These are phyloP conservation scores for Drosophila cognata DNA, from an alignment of 2,888 invertebrate species.

Conservation along the genomic window DNA sequence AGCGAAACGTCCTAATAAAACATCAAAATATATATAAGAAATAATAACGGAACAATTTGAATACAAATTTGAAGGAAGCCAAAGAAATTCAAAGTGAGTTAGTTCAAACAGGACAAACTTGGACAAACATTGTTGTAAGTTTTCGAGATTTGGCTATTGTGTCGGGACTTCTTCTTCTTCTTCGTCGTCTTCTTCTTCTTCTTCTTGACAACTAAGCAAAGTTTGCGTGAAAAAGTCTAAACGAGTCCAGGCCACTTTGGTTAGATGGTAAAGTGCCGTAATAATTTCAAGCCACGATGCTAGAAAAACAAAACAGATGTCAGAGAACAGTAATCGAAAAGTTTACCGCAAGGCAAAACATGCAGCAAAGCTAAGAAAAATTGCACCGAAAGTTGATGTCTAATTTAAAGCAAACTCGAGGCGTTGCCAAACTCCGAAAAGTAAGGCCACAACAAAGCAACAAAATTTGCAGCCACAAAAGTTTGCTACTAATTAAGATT, in stretches of 20 bases:
- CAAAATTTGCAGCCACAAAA: conserved; percentile 71
- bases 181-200: too few species aligned
- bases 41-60: neutral
- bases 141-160: neutral
- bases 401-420: conserved; percentile 71
- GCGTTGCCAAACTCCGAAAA: conserved; percentile 31
- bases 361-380: conserved; percentile 62
- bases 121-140: neutral
- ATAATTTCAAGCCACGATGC: conserved; percentile 11
- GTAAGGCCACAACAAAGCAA: conserved; percentile 69
- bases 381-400: conserved; percentile 67
- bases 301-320: conserved; percentile 39
- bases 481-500: conserved; percentile 71
- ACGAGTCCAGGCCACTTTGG: conserved; percentile 36
- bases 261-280: conserved; percentile 26
- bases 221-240: conserved; percentile 25
- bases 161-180: neutral
- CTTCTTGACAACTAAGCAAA: neutral
- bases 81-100: conserved; percentile 1
- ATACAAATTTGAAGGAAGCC: neutral
- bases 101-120: neutral
- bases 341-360: conserved; percentile 66
- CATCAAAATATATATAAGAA: neutral
- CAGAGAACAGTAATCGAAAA: conserved; percentile 69
- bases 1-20: neutral